Base-by-base conservation (phyloP, 2,888 invertebrate genomes). In the Leptopilina drosophilae region DNA sequence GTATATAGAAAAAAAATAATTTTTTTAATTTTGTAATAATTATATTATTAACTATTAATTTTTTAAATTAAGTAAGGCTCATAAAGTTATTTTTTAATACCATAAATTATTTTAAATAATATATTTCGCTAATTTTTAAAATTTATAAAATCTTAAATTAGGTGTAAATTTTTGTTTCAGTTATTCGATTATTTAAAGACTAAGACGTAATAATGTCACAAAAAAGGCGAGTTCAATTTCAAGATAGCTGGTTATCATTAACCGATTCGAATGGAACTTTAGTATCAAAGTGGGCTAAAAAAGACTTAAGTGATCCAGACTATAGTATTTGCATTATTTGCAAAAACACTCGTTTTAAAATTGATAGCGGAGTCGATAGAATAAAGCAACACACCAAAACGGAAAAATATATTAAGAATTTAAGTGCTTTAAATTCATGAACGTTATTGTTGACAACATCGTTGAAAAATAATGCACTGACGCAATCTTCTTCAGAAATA, bases 201-300 rank as follows among this genome's bases (percentile, higher is more conserved):
- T 2, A 40, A 33, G 26, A 65, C 12, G 33, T 33, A 65, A 33
- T 12, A 65, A 65, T 40, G 40, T 65, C 64, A 65, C 11, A 65
- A 40, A 40, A 33, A 40, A 65, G 14, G 64, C 33, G 33, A 65
- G 40, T 33, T 65, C 9, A 65, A 40, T 33, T 65, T 65, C 33
- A 65, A 40, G 33, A 33, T 14, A 33, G 64, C 64, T 65, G 64
- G 33, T 40, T 65, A 14, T 40, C 64, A 33, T 40, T 65, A 65
- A 65, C 40, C 14, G 33, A 65, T 33, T 40, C 64, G 40, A 65
- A 65, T 33, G 64, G 40, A 12, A 65, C 64, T 33, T 40, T 33
- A 40, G 40, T 65, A 65, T 65, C 64, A 33, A 65, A 65, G 40
- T 65, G 33, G 64, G 64, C 33, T 33, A 65, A 65, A 33, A 65